These are phyloP conservation scores for Smutsia temminckii DNA, from an alignment of 2,797 vertebrate species.

Conservation along the genomic window DNA sequence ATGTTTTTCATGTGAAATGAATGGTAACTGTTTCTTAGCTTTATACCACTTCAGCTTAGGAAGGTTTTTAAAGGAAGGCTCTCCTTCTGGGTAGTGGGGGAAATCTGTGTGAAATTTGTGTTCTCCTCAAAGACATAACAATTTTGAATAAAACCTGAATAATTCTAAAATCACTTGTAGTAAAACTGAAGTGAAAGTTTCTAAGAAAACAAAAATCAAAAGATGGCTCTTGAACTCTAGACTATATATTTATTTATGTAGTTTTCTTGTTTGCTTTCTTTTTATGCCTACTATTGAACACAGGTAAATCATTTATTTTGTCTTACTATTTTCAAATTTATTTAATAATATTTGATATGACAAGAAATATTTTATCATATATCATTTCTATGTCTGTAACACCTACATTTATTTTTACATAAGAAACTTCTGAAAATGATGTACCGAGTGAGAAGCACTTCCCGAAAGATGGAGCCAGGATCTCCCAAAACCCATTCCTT, in stretches of 20 bases:
- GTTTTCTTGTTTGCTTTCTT: not conserved
- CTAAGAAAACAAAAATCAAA: slow-evolving; percentile 50
- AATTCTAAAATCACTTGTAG: slow-evolving; percentile 11
- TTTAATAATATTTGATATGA: not conserved
- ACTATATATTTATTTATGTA: not conserved
- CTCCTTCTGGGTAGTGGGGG: not conserved
- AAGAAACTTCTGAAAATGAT: slow-evolving; percentile 10
- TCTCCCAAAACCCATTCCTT: not conserved
- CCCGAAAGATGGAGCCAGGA: not conserved
- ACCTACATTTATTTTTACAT: not conserved
- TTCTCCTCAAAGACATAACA: slow-evolving; percentile 30
- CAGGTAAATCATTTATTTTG: slow-evolving; percentile 54
- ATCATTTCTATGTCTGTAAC: not conserved
- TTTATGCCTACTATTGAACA: not conserved
- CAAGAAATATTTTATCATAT: not conserved
- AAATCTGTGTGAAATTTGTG: slow-evolving; percentile 30
- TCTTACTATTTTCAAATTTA: slow-evolving; percentile 54
- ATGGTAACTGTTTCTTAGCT: not conserved
- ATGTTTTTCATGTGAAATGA: not conserved
- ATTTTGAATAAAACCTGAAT: slow-evolving; percentile 40
- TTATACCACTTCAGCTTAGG: not conserved
- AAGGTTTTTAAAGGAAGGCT: not conserved
- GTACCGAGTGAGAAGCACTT: not conserved
- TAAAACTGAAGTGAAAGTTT: slow-evolving; percentile 61
- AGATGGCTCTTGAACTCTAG: not conserved